phyloP scores from a whole-genome alignment of 1,140 invertebrate species.

The Drosophila novamexicana region DNA sequence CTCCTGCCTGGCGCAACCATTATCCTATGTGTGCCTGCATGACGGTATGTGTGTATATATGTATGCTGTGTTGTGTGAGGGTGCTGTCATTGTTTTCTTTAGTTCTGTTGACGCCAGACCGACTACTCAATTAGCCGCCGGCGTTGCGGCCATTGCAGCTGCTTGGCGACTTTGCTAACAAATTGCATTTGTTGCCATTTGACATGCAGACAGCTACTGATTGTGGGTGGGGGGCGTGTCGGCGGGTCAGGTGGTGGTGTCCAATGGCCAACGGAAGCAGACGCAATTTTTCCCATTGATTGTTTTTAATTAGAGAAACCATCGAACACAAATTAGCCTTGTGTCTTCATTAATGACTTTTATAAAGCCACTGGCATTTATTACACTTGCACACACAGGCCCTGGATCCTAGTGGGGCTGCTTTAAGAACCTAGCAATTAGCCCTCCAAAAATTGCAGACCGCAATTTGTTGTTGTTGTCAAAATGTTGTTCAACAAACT shows the following conservation, averaged over 20 bases:
- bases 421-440: not conserved
- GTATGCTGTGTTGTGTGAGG: not conserved
- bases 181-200: conserved; percentile 73
- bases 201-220: conserved; percentile 44
- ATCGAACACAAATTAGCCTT: conserved; percentile 77
- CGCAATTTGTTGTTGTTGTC: conserved; percentile 59
- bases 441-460: conserved; percentile 39
- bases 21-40: conserved; percentile 4
- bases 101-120: conserved; percentile 34
- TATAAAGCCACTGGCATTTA: conserved; percentile 49
- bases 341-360: conserved; percentile 74
- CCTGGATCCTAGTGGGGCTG: not conserved
- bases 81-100: conserved; percentile 21
- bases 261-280: conserved; percentile 47
- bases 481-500: conserved; percentile 50
- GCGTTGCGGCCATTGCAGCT: conserved; percentile 65
- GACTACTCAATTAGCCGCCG: conserved; percentile 61
- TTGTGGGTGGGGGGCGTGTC: not conserved
- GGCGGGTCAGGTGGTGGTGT: not conserved
- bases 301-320: conserved; percentile 80
- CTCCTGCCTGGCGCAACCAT: not conserved
- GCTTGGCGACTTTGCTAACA: conserved; percentile 59
- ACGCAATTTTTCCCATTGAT: conserved; percentile 78
- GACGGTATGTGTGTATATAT: conserved; percentile 2
- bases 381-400: conserved; percentile 8